Base-by-base conservation (phyloP, 2,888 invertebrate species). In the Harpalus rubripes region DNA sequence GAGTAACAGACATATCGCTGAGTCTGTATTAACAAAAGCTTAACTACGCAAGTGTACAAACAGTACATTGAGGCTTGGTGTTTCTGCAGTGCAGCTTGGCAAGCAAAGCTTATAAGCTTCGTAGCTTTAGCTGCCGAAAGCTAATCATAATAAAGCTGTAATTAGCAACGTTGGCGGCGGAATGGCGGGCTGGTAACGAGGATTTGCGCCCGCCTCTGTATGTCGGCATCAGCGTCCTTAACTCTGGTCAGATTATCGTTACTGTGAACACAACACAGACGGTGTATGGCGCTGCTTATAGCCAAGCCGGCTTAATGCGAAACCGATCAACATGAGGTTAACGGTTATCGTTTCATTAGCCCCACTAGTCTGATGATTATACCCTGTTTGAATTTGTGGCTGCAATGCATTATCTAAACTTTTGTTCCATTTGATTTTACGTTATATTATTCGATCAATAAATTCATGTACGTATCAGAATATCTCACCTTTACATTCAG, bases 91-190 rank as follows among this genome's bases (percentile, higher is more conserved):
- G 61, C 72, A 80, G 80, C 78, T 32, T 80, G 61, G 61, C 26
- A 80, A 15, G 79, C 88, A 90, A 90, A 91, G 91, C 90, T 89
- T 88, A 89, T 90, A 90, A 90, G 90, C 90, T 88, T 89, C 87
- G 87, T 88, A 88, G 90, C 89, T 90, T 90, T 90, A 89, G 90
- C 89, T 89, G 89, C 90, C 90, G 89, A 90, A 90, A 90, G 90
- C 90, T 91, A 91, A 91, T 91, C 91, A 90, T 91, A 91, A 91
- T 91, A 90, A 90, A 90, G 88, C 88, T 88, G 90, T 91, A 91
- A 91, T 91, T 91, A 91, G 89, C 89, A 74, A 74, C 68, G 89
- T 87, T 87, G 87, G 86, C 87, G 74, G 44, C 61, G 58, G 61
- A 39, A 72, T 83, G 58, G 78, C 58, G 58, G 78, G 16, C 52